Conservation (phyloP, 2,113 vertebrate species). For the Myocastor coypus region DNA sequence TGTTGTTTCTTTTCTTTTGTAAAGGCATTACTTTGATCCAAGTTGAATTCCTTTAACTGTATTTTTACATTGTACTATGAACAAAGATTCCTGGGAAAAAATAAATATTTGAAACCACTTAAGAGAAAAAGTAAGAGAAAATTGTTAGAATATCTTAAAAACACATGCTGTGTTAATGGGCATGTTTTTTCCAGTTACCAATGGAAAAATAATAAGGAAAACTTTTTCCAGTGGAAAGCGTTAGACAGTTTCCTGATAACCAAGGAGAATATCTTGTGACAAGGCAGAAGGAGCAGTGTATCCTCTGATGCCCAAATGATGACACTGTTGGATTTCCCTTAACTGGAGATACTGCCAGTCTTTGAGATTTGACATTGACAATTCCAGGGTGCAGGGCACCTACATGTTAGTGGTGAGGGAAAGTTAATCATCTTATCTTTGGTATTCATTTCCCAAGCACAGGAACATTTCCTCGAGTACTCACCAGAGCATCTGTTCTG, state of each 20-base stretch:
- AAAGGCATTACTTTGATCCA: neutral
- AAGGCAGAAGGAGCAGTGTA: neutral
- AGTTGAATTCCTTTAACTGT: neutral
- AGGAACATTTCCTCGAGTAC: conserved; percentile 64
- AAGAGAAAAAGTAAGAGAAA: neutral
- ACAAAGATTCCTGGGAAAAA: neutral
- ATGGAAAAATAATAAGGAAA: neutral
- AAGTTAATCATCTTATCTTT: neutral
- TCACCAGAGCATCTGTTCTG: conserved; percentile 71
- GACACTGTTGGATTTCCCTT: no score
- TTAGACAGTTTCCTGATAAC: neutral
- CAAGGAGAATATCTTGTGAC: neutral
- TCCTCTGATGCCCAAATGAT: neutral
- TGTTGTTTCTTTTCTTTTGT: neutral
- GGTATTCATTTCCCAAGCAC: conserved; percentile 60
- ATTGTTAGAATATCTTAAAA: neutral
- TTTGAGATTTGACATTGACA: neutral
- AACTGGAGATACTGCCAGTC: neutral
- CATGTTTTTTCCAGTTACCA: neutral
- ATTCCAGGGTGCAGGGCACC: no score
- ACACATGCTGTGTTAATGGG: neutral
- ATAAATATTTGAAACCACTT: neutral
- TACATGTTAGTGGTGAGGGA: neutral
- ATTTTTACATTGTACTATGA: neutral
- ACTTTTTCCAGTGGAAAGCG: neutral